Evolutionary conservation across 1,140 invertebrate genomes (phyloP).

Genomic region (Hetaerina americana): DNA sequence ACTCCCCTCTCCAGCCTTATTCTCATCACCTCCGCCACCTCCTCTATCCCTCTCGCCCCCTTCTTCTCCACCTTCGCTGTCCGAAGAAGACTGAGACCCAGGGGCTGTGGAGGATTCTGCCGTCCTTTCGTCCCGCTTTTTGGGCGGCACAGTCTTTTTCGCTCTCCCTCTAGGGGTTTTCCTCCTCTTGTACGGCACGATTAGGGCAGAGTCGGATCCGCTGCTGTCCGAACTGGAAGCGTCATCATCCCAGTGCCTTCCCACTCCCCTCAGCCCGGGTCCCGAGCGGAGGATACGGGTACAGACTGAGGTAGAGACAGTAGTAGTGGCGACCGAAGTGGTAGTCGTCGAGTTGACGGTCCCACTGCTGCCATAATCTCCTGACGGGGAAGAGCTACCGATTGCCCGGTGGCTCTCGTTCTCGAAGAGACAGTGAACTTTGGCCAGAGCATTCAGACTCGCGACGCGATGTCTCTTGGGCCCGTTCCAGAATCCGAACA

Average conservation of each 20-base stretch:
- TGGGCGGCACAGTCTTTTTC: conserved; percentile 17
- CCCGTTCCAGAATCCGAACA: conserved; percentile 46
- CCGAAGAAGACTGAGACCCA: neutral
- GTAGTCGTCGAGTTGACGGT: neutral
- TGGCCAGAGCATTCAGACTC: conserved; percentile 77
- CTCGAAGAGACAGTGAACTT: conserved; percentile 82
- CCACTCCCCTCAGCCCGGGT: conserved; percentile 57
- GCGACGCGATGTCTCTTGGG: conserved; percentile 72
- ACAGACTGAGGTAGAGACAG: conserved; percentile 13
- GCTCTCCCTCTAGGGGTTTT: conserved; percentile 12
- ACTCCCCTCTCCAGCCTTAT: conserved; percentile 1
- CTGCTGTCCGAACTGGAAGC: conserved; percentile 3
- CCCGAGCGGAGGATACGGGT: conserved; percentile 52
- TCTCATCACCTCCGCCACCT: neutral
- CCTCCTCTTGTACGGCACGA: conserved; percentile 13
- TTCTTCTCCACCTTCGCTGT: conserved; percentile 12
- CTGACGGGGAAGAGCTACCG: neutral
- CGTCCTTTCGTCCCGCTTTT: conserved; percentile 11
- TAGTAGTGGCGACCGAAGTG: neutral
- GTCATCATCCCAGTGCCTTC: conserved; percentile 58
- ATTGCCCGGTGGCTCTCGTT: conserved; percentile 45
- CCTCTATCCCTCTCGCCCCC: conserved; percentile 10
- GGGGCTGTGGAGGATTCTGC: conserved; percentile 2
- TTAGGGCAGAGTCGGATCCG: conserved; percentile 12
- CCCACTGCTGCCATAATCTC: neutral